phyloP scores from a whole-genome alignment of 92 coral and sea anemone genomes.

The Porites lobata region DNA sequence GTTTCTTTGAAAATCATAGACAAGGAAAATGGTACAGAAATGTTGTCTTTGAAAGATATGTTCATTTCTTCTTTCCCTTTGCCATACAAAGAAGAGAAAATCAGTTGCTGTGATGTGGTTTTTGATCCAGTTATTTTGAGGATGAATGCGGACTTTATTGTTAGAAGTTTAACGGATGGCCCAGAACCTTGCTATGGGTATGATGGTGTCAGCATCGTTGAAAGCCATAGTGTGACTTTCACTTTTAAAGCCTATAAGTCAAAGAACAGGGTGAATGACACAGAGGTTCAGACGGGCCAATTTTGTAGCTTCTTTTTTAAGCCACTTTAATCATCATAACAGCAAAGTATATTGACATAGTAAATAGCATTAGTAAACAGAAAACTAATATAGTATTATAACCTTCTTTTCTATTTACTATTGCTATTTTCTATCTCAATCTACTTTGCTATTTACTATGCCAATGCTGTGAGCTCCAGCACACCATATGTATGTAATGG shows the following conservation, averaged over 20 bases:
- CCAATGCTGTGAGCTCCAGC: too few relatives aligned
- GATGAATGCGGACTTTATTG: neutral
- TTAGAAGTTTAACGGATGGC: neutral
- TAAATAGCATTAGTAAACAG: too few relatives aligned
- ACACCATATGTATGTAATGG: too few relatives aligned
- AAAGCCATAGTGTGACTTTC: constrained; percentile 3
- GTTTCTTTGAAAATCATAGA: too few relatives aligned
- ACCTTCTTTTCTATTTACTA: too few relatives aligned
- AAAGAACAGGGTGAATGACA: neutral
- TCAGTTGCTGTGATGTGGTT: neutral
- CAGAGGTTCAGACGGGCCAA: neutral
- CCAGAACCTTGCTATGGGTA: neutral
- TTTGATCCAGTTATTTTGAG: constrained; percentile 7
- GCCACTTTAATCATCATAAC: neutral
- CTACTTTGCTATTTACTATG: too few relatives aligned
- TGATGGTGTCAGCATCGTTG: neutral
- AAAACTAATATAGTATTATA: too few relatives aligned
- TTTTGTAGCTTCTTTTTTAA: neutral
- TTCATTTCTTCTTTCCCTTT: neutral
- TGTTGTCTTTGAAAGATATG: too few relatives aligned
- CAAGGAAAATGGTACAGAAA: neutral
- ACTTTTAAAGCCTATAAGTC: neutral
- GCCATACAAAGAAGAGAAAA: neutral
- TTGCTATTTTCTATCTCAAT: too few relatives aligned
- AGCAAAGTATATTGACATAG: too few relatives aligned